Evolutionary conservation across 2,888 invertebrate species (phyloP).

Genomic region (Mimachlamys varia): DNA sequence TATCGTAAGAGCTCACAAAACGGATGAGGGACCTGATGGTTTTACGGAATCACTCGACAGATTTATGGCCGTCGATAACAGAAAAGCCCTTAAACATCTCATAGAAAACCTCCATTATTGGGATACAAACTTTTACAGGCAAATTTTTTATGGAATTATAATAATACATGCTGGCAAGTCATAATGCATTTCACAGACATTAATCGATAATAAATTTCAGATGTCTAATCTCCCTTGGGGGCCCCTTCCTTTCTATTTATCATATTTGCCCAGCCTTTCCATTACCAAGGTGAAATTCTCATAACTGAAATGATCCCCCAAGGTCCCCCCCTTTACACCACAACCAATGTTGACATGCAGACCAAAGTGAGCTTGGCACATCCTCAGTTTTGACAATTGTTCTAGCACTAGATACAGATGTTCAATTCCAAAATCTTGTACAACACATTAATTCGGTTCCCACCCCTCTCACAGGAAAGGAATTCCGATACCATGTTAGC

Average conservation of each 20-base stretch:
- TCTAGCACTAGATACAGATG: background rate
- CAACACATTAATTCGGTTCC: background rate
- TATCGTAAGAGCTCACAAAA: conserved; percentile 16
- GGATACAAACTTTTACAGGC: conserved; percentile 12
- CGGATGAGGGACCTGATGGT: background rate
- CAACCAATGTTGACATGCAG: background rate
- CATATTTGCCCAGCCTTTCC: conserved; percentile 26
- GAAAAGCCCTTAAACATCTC: conserved; percentile 10
- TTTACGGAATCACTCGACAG: conserved; percentile 2
- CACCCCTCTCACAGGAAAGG: background rate
- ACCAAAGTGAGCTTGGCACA: background rate
- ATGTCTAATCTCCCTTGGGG: conserved; percentile 22
- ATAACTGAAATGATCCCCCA: background rate
- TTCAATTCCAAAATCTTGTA: background rate
- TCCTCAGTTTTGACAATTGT: background rate
- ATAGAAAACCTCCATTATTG: conserved; percentile 1
- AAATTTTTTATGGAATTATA: conserved; percentile 25
- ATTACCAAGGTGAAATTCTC: background rate
- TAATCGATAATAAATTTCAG: conserved; percentile 18
- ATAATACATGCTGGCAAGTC: conserved; percentile 29
- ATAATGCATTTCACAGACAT: conserved; percentile 33
- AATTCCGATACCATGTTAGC: background rate
- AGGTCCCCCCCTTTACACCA: conserved; percentile 3
- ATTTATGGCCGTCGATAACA: background rate
- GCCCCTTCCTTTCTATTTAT: background rate